phyloP scores from a whole-genome alignment of 2,113 vertebrate genomes.

The Halcyon malimbica region DNA sequence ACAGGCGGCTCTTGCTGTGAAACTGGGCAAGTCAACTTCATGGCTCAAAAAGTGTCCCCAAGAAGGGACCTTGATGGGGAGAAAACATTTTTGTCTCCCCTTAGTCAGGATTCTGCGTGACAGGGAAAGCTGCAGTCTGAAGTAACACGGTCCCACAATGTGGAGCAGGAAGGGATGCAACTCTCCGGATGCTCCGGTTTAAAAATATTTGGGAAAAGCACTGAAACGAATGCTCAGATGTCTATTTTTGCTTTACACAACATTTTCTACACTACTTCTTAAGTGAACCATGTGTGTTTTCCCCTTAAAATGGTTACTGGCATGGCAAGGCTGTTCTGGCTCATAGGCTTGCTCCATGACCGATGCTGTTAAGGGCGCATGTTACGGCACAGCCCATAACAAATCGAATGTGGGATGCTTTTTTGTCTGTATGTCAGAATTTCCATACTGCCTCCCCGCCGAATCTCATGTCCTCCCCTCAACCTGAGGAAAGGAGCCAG shows the following conservation, averaged over 20 bases:
- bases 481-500: neutral
- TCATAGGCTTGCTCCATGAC: neutral
- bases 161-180: accelerated
- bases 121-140: accelerated
- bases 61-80: neutral
- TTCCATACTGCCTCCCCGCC: accelerated
- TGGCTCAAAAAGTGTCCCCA: neutral
- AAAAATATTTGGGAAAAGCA: neutral
- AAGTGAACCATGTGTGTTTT: accelerated
- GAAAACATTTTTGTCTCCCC: neutral
- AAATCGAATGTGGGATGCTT: accelerated
- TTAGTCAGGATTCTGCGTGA: accelerated
- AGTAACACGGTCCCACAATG: accelerated
- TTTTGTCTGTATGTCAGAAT: neutral
- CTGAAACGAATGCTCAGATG: neutral
- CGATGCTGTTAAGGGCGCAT: neutral
- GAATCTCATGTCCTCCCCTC: neutral
- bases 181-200: neutral
- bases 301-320: neutral
- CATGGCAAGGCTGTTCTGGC: neutral
- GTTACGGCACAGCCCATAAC: neutral
- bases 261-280: neutral
- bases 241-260: neutral
- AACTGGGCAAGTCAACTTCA: accelerated
- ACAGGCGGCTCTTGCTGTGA: neutral